Conservation (phyloP, 1,140 invertebrate species). For the Drosophila kanapiae region DNA sequence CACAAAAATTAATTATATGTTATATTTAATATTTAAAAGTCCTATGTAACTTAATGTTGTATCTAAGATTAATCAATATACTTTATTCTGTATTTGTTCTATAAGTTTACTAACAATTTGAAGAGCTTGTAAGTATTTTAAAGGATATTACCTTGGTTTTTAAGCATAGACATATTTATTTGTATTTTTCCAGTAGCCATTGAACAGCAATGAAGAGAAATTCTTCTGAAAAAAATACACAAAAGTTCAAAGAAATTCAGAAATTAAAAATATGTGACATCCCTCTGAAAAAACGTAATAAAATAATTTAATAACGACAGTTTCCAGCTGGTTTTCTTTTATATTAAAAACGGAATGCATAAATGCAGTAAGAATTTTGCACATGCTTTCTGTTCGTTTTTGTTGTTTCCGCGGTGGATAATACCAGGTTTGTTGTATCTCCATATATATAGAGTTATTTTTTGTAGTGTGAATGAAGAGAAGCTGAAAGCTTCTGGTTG, state of each 20-base stretch:
- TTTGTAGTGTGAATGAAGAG: constrained; percentile 5
- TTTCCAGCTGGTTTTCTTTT: not conserved
- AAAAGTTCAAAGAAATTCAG: not conserved
- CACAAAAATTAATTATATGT: constrained; percentile 16
- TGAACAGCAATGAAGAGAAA: not conserved
- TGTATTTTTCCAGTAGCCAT: not conserved
- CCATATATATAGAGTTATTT: not conserved
- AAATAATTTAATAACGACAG: not conserved
- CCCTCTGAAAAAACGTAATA: not conserved
- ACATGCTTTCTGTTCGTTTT: not conserved
- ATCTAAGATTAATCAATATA: no score
- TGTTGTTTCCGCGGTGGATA: not conserved
- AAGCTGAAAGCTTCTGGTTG: constrained; percentile 14
- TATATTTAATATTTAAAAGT: no score
- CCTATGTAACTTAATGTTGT: no score
- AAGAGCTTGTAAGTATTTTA: not conserved
- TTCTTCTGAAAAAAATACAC: not conserved
- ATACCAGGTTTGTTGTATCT: not conserved
- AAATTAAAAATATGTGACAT: not conserved
- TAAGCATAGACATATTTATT: no score
- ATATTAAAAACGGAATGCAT: not conserved
- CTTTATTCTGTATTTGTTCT: no score
- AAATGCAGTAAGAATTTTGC: not conserved
- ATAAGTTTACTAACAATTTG: no score
- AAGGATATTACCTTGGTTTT: no score